phyloP scores from a whole-genome alignment of 2,888 invertebrate species.

The Acanthosepion esculentum region DNA sequence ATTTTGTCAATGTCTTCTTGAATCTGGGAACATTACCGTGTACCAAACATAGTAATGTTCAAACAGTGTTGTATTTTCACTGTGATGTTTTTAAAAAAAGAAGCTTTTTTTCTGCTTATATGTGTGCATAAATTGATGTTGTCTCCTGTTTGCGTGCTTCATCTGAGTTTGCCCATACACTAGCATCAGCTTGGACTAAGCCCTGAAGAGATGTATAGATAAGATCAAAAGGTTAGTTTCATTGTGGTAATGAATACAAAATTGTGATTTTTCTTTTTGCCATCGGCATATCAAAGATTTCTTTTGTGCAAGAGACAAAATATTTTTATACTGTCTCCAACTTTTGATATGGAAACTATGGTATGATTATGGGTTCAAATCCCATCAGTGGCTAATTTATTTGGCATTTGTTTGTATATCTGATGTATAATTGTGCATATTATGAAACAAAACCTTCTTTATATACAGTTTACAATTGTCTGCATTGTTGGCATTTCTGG shows the following conservation, averaged over 20 bases:
- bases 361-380: conserved; percentile 5
- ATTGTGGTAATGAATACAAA: not conserved
- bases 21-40: not conserved
- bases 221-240: not conserved
- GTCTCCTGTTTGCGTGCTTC: not conserved
- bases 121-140: not conserved
- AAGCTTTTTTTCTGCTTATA: not conserved
- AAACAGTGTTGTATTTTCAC: too few species aligned
- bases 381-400: not conserved
- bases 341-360: not conserved
- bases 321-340: not conserved
- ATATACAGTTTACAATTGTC: too few species aligned
- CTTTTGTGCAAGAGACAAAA: not conserved
- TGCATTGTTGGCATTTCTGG: too few species aligned
- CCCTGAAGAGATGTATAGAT: not conserved
- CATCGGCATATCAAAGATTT: not conserved
- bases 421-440: not conserved
- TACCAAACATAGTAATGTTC: not conserved
- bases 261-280: not conserved
- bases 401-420: not conserved
- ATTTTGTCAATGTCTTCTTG: not conserved
- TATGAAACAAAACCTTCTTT: too few species aligned
- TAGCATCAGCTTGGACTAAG: not conserved
- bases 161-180: not conserved
- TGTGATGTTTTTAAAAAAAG: not conserved